Evolutionary conservation across 2,113 vertebrate genomes (phyloP).

Genomic region (Cavia aperea): DNA sequence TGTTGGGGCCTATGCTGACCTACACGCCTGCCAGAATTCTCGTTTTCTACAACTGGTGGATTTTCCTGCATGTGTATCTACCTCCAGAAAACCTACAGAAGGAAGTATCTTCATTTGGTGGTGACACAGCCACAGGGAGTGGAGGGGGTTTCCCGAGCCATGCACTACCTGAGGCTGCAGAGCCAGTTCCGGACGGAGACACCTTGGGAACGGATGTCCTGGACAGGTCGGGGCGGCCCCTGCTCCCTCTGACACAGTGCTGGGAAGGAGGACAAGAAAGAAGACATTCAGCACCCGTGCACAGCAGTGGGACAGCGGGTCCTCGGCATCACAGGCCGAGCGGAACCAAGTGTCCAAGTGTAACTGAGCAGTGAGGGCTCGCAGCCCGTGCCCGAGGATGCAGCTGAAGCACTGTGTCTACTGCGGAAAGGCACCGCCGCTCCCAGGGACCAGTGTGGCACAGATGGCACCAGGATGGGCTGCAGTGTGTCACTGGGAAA

Average conservation of each 20-base stretch:
- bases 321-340: neutral
- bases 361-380: neutral
- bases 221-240: conserved; percentile 60
- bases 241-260: conserved; percentile 70
- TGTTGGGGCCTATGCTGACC: neutral
- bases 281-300: neutral
- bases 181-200: conserved; percentile 75
- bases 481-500: neutral
- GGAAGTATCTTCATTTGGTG: neutral
- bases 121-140: conserved; percentile 58
- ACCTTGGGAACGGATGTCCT: conserved; percentile 65
- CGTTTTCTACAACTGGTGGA: neutral
- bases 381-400: neutral
- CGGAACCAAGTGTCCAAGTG: neutral
- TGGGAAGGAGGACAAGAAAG: conserved; percentile 57
- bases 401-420: neutral
- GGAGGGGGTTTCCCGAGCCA: conserved; percentile 73
- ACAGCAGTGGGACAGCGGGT: neutral
- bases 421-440: neutral
- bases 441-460: neutral
- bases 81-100: neutral
- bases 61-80: neutral
- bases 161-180: conserved; percentile 78
- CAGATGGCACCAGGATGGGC: rapidly evolving
- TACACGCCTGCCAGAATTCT: neutral